Base-by-base conservation (phyloP, 1,140 invertebrate genomes). In the Pollicipes pollicipes region DNA sequence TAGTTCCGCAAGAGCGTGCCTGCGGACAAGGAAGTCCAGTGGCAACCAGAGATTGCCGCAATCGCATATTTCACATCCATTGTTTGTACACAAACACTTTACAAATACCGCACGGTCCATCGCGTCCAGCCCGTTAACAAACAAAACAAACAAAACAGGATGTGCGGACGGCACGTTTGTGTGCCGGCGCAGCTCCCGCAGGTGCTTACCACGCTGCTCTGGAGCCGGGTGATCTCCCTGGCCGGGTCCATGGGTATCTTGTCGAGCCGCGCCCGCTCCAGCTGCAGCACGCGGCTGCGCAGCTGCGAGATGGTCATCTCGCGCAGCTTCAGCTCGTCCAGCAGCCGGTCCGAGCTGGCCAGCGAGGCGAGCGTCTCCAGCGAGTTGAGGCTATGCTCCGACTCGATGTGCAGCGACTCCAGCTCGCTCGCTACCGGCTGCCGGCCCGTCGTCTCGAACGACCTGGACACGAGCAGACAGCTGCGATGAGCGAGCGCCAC, bases 231-330 rank as follows among this genome's bases (percentile, higher is more conserved):
- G 35, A 78, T 78, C 73, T 78, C 76, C 64, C 73, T 74, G 3
- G 77, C 76, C 37, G 76, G 73, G 70, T 77, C 77, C 24, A 78
- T 68, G n/a, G 77, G 77, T 16, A 77, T 73, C 27, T 78, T 78
- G 67, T 78, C 77, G 73, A 77, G 76, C 28, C 76, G 58, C 31
- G 75, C 76, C 70, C 76, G 77, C 70, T 78, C 77, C 73, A 78
- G 70, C 71, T 77, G 76, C n/a, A 78, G 69, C 2, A 78, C 68
- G 24, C 75, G 71, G 10, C 71, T 69, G 30, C 77, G 71, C 17
- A 78, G 75, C 70, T 78, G 76, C 27, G 70, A 73, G 68, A 77
- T 77, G 32, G 76, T 77, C 72, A 76, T 73, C 70, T 78, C 77
- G 13, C 76, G 77, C 37, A 77, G 68, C 73, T 75, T 75, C n/a